Conservation (phyloP, 2,113 vertebrate genomes). For the Micromys minutus region DNA sequence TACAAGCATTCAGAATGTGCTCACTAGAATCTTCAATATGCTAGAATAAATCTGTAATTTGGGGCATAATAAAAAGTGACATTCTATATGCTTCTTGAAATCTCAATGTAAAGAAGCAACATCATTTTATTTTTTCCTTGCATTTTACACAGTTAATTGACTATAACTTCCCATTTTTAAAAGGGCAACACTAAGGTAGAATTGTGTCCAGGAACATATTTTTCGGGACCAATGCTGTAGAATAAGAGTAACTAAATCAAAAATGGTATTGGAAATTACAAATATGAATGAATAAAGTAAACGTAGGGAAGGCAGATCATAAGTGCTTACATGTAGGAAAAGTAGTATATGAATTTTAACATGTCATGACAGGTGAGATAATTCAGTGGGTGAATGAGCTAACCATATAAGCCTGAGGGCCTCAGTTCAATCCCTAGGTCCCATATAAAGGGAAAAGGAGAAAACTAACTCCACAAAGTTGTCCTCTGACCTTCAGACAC, state of each 20-base stretch:
- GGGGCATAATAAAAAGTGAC: background rate
- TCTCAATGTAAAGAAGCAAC: constrained; percentile 23
- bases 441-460: background rate
- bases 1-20: background rate
- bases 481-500: background rate
- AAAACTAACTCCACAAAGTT: background rate
- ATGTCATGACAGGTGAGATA: fast-evolving
- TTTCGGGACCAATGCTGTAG: background rate
- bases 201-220: constrained; percentile 28
- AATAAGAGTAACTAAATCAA: constrained; percentile 33
- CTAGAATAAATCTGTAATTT: constrained; percentile 32
- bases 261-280: background rate
- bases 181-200: constrained; percentile 6
- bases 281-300: constrained; percentile 18
- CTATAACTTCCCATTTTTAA: background rate
- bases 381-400: background rate
- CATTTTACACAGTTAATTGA: constrained; percentile 47
- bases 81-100: constrained; percentile 12
- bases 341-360: background rate
- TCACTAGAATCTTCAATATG: constrained; percentile 8
- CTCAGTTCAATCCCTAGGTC: background rate
- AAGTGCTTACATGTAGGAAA: background rate
- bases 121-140: constrained; percentile 3
- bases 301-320: background rate
- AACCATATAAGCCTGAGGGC: background rate